These are phyloP conservation scores for Periparus ater DNA, from an alignment of 2,797 vertebrate species.

Conservation along the genomic window DNA sequence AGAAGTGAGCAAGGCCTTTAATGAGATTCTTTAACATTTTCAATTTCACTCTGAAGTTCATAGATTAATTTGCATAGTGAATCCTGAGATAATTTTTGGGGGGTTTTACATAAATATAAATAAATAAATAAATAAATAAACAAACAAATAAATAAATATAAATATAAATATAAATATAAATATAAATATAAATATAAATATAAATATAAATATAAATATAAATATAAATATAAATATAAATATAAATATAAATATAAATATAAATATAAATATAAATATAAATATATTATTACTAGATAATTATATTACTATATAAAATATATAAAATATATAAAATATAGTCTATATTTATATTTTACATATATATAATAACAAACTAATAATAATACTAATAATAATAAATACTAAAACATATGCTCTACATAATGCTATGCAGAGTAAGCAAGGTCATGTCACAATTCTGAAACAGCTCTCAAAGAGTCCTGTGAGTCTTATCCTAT, in stretches of 20 bases:
- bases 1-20: not conserved
- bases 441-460: not conserved
- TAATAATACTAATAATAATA: not conserved
- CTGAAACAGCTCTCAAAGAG: not conserved
- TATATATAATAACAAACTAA: no score
- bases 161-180: not conserved
- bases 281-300: not conserved
- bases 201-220: no score
- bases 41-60: not conserved
- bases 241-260: not conserved
- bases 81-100: not conserved
- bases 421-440: not conserved
- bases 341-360: no score
- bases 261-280: no score
- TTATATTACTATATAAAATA: not conserved
- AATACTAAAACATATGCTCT: not conserved
- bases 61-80: not conserved
- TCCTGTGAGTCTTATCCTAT: not conserved
- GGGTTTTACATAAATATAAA: not conserved
- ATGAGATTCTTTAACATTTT: not conserved
- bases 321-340: not conserved
- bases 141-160: no score
- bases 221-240: not conserved
- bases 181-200: no score
- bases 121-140: no score